Conservation (phyloP, 2,113 vertebrate genomes). For the Plectropomus leopardus region DNA sequence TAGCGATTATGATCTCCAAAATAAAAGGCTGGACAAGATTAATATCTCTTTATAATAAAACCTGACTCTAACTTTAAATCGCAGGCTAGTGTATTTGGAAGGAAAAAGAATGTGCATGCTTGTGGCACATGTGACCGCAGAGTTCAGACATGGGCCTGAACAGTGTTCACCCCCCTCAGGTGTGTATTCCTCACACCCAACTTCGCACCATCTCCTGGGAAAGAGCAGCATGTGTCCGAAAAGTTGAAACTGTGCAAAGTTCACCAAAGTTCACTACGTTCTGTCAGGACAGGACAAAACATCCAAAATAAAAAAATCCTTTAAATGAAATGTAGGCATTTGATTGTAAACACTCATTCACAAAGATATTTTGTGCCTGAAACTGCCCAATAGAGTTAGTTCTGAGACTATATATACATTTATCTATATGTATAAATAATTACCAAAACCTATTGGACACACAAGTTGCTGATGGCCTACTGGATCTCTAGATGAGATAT, state of each 20-base stretch:
- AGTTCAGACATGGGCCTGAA: constrained; percentile 21
- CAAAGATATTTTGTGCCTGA: too few species aligned
- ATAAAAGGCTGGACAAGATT: background rate
- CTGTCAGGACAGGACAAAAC: background rate
- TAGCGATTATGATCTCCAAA: background rate
- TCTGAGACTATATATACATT: too few species aligned
- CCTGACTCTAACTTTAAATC: too few species aligned
- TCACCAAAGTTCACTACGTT: constrained; percentile 33
- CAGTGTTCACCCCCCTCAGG: constrained; percentile 31
- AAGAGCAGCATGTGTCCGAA: constrained; percentile 20
- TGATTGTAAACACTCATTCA: too few species aligned
- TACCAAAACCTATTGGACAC: background rate
- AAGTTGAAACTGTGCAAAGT: constrained; percentile 30
- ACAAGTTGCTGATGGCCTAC: background rate
- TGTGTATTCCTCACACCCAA: constrained; percentile 41
- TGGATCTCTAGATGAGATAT: background rate
- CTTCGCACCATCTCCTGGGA: constrained; percentile 62
- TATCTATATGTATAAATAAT: too few species aligned
- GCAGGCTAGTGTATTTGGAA: too few species aligned
- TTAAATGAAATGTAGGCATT: background rate
- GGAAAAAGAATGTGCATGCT: too few species aligned
- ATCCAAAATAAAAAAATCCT: background rate
- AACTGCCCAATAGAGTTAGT: background rate
- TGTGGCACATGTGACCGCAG: background rate
- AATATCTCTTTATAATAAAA: background rate